Conservation (phyloP, 1,140 invertebrate genomes). For the Drosophila chauvacae region DNA sequence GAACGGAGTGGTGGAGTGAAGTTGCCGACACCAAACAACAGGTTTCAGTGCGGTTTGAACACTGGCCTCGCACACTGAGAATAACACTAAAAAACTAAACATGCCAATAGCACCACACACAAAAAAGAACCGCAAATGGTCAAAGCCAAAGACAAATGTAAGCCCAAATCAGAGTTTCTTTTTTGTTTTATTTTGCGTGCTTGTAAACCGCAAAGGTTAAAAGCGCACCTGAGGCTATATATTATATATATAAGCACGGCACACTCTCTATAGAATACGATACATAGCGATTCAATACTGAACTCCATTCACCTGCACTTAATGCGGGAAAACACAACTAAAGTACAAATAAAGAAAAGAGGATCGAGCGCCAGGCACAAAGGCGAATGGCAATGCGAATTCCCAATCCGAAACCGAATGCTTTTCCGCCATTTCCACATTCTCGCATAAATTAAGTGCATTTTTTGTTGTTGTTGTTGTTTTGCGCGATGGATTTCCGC, state of each 20-base stretch:
- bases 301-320: constrained; percentile 22
- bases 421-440: constrained; percentile 48
- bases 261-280: constrained; percentile 7
- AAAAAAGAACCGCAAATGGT: constrained; percentile 59
- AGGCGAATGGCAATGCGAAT: constrained; percentile 9
- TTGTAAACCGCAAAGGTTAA: constrained; percentile 45
- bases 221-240: constrained; percentile 23
- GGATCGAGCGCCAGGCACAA: constrained; percentile 17
- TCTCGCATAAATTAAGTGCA: constrained; percentile 46
- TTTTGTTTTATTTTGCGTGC: constrained; percentile 15
- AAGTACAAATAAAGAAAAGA: constrained; percentile 14
- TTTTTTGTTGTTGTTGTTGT: constrained; percentile 7
- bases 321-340: constrained; percentile 10
- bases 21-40: constrained; percentile 36
- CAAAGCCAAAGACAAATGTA: constrained; percentile 49
- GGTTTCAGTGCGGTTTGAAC: constrained; percentile 37
- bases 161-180: constrained; percentile 16
- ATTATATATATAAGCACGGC: background rate
- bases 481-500: constrained; percentile 33
- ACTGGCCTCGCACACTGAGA: constrained; percentile 47
- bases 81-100: background rate
- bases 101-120: constrained; percentile 12
- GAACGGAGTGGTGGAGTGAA: constrained; percentile 6
- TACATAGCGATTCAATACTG: background rate
- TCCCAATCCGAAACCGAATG: constrained; percentile 6